Evolutionary conservation across 2,797 vertebrate species (phyloP).

Genomic region (Chiropotes sagulatus): DNA sequence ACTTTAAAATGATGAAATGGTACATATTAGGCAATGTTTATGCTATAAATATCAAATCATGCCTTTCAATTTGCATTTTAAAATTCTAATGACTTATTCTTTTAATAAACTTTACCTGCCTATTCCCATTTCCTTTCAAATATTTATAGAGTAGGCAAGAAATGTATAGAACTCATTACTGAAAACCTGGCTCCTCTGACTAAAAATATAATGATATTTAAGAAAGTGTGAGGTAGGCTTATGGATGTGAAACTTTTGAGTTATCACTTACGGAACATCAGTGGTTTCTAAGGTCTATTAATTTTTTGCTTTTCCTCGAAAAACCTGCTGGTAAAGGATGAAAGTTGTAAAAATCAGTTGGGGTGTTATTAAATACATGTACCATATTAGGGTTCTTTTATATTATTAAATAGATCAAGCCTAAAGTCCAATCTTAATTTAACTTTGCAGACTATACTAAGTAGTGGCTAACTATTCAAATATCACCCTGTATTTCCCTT

Average conservation of each 20-base stretch:
- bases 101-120: not conserved
- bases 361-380: not conserved
- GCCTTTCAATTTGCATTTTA: not conserved
- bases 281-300: not conserved
- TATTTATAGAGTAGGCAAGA: not conserved
- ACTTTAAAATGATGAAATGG: conserved; percentile 14
- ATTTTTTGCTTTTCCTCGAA: not conserved
- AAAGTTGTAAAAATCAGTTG: not conserved
- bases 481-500: not conserved
- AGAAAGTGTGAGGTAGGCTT: not conserved
- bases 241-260: not conserved
- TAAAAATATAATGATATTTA: conserved; percentile 23
- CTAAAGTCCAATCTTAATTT: conserved; percentile 3
- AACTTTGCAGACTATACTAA: not conserved
- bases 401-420: not conserved
- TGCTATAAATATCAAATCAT: conserved; percentile 16
- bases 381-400: not conserved
- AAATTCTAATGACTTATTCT: not conserved
- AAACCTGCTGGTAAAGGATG: not conserved
- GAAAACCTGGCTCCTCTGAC: not conserved
- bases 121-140: not conserved
- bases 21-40: not conserved
- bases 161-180: not conserved
- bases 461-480: not conserved
- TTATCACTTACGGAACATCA: not conserved